Evolutionary conservation across 2,113 vertebrate genomes (phyloP).

Genomic region (Alosa alosa): DNA sequence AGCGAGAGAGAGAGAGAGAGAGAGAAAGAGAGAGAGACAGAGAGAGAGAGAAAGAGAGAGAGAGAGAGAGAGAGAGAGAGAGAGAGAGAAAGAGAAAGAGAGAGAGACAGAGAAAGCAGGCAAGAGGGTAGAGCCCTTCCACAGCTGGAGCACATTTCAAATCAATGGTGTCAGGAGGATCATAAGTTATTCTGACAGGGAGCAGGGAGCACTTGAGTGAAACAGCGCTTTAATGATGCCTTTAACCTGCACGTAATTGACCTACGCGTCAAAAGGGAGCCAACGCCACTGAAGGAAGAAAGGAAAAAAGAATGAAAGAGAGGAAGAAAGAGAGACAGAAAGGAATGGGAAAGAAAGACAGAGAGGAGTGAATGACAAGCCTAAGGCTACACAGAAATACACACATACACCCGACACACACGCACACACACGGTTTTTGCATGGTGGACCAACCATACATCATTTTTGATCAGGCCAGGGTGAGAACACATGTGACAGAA

Average conservation of each 20-base stretch:
- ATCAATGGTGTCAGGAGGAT: conserved; percentile 68
- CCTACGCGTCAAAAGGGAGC: conserved; percentile 60
- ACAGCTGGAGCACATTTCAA: conserved; percentile 65
- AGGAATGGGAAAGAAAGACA: background rate
- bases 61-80: background rate
- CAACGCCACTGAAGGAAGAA: background rate
- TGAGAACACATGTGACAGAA: background rate
- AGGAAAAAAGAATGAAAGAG: background rate
- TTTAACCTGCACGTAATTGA: conserved; percentile 73
- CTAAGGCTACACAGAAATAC: conserved; percentile 30
- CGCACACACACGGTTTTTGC: conserved; percentile 48
- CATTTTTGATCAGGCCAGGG: conserved; percentile 65
- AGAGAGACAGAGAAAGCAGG: background rate
- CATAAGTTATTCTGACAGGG: conserved; percentile 72
- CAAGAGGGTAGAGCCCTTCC: background rate
- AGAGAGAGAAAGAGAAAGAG: background rate
- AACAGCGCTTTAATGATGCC: conserved; percentile 70
- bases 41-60: background rate
- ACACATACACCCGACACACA: conserved; percentile 60
- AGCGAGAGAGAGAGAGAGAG: background rate
- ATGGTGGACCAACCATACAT: conserved; percentile 63
- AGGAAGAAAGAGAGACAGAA: background rate
- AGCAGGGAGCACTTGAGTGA: conserved; percentile 67
- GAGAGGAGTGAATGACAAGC: conserved; percentile 62
- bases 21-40: background rate